A percentile compares a stretch with the other conserved stretches of the same genome.
These are phyloP conservation scores for Rhynchotus rufescens DNA, from an alignment of 2,797 vertebrate genomes.

Conservation along the genomic window DNA sequence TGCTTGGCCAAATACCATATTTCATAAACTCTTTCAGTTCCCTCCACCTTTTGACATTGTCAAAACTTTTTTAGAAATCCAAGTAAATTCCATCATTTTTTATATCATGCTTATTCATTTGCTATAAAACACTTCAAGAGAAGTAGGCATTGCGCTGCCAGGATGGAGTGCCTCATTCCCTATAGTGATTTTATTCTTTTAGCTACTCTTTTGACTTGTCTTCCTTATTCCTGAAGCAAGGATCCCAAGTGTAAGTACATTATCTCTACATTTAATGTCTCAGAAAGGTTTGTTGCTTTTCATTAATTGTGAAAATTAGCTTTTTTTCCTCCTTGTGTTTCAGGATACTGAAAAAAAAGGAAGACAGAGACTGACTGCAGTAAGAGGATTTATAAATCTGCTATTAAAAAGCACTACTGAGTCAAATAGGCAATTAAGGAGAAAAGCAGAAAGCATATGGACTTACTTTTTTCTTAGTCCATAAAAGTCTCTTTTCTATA, in stretches of 20 bases:
- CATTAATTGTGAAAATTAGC: neutral
- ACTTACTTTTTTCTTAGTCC: neutral
- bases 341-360: neutral
- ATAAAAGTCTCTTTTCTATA: neutral
- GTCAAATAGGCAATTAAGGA: neutral
- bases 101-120: neutral
- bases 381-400: neutral
- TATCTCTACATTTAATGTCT: neutral
- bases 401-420: neutral
- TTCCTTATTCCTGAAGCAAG: neutral
- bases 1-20: neutral
- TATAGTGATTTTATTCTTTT: neutral
- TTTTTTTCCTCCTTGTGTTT: neutral
- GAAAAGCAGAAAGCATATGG: neutral
- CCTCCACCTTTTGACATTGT: fast-evolving
- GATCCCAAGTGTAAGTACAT: neutral
- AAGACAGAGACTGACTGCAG: neutral
- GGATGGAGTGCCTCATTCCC: neutral
- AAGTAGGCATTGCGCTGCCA: neutral
- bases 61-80: neutral
- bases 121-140: neutral
- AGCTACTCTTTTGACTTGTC: neutral
- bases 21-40: neutral
- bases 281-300: neutral
- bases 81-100: neutral